Evolutionary conservation across 1,140 invertebrate species (phyloP), one percentile per base, ranked within the genome.

Genomic region (Neodiprion virginianus): DNA sequence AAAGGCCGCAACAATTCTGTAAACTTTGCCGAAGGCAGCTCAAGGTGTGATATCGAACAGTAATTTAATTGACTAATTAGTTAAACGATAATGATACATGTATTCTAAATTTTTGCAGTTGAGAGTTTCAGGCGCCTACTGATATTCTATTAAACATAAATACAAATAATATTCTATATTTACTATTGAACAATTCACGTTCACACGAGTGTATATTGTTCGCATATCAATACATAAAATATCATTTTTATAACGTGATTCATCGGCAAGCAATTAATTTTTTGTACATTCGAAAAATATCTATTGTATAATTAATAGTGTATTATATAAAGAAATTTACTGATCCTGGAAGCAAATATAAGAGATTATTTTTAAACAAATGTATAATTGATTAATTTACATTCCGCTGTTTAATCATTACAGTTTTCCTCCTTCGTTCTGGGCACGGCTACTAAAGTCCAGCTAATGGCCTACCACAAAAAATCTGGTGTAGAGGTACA

Each of bases 321-420:
- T 76, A 77, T 77, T 48, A 48, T 47, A 72, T 77, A 69, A 82
- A 84, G 76, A 82, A 82, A 67, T 80, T 80, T 83, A 84, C 70
- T 53, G 77, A 85, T 83, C 78, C 81, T 81, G 77, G 84, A 67
- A 82, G 76, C 79, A 85, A 86, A 86, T 84, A 86, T 81, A 86
- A 82, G 79, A 84, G 81, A 84, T 79, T 86, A 86, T 86, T 86
- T 86, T 85, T 84, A 85, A 85, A 78, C 11, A 69, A 69, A 47
- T 47, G 17, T 14, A 65, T 17, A 21, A 14, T 65, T 17, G 12
- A 14, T 65, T 65, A 14, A 65, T 65, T 65, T 7, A 21, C 17
- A 21, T 65, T 65, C 28, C 28, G 28, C 28, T 40, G 5, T 40
- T 40, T 2, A 5, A 40, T 40, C 28, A 40, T 40, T 5, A 40